Evolutionary conservation across 64 coral and sea anemone species (phyloP), one percentile per base, ranked within the genome.

Genomic region (Cladopsammia gracilis): DNA sequence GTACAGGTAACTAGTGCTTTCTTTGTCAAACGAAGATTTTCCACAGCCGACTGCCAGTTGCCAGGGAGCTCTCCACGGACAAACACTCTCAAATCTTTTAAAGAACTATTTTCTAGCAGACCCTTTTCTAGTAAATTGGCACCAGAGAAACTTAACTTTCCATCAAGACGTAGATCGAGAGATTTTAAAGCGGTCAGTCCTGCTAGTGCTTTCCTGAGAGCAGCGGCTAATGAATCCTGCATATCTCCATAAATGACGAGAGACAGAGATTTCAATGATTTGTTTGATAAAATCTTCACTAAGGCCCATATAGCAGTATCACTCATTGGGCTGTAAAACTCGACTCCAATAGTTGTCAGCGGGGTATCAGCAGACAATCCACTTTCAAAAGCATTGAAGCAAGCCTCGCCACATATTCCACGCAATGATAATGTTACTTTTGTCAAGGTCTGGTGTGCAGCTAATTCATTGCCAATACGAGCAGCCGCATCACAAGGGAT

Each of bases 341-440:
- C 45, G 57, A 82, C 26, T 3, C 15, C 57, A 22, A 67, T 44
- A 66, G 80, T 68, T 6, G 20, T 50, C 7, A 84, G 19, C 50
- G 62, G 80, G 7, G 80, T 67, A 50, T 67, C 80, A 4, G 80
- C 61, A 25, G 60, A 84, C 9, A 84, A 51, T 67, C 61, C 61
- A 11, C 2, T 45, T 13, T 65, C 43, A 46, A 84, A n/a, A n/a
- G n/a, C n/a, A n/a, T n/a, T n/a, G n/a, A n/a, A n/a, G n/a, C n/a
- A n/a, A n/a, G n/a, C 57, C 0, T 64, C 58, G 3, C 16, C 0
- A 0, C 5, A 0, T 58, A 1, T 42, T 13, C 10, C 6, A 0
- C 0, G 4, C 57, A 82, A 3, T 62, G 58, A 19, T 0, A 67
- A 49, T 4, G 80, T 67, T n/a, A 84, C 45, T 66, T 64, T 24